phyloP scores from a whole-genome alignment of 1,140 invertebrate genomes.

The Gonatopus flavifemur region DNA sequence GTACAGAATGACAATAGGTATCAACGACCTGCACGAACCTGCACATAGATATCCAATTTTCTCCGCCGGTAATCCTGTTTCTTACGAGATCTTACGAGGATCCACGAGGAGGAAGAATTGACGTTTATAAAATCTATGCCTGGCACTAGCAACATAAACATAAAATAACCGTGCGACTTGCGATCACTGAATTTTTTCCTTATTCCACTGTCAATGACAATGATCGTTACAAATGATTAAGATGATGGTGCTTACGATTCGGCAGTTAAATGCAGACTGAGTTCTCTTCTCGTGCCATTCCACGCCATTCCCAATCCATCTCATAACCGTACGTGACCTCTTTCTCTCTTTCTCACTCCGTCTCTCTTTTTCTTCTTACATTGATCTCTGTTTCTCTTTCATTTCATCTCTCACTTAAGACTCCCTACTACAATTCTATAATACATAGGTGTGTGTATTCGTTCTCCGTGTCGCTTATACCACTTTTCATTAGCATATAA shows the following conservation, averaged over 20 bases:
- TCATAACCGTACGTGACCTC: constrained; percentile 25
- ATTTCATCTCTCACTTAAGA: constrained; percentile 5
- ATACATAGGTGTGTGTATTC: no score
- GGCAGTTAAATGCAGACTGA: constrained; percentile 37
- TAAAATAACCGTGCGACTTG: no score
- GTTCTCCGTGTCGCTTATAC: constrained; percentile 5
- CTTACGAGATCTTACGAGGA: neutral
- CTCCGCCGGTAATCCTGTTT: constrained; percentile 1
- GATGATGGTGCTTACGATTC: constrained; percentile 24
- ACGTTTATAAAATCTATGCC: no score
- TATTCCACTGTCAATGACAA: no score
- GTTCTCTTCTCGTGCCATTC: constrained; percentile 25
- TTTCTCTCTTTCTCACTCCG: constrained; percentile 1
- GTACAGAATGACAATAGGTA: neutral
- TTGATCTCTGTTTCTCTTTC: constrained; percentile 8
- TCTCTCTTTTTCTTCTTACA: neutral
- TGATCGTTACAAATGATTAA: no score
- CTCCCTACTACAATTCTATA: no score
- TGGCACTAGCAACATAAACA: no score
- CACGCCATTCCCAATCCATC: constrained; percentile 27
- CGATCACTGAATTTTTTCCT: no score
- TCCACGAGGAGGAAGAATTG: no score
- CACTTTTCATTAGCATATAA: no score
- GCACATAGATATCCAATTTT: constrained; percentile 33
- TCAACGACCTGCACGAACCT: constrained; percentile 24